phyloP scores from a whole-genome alignment of 2,888 invertebrate species.

The Sinhomidia bicolor region DNA sequence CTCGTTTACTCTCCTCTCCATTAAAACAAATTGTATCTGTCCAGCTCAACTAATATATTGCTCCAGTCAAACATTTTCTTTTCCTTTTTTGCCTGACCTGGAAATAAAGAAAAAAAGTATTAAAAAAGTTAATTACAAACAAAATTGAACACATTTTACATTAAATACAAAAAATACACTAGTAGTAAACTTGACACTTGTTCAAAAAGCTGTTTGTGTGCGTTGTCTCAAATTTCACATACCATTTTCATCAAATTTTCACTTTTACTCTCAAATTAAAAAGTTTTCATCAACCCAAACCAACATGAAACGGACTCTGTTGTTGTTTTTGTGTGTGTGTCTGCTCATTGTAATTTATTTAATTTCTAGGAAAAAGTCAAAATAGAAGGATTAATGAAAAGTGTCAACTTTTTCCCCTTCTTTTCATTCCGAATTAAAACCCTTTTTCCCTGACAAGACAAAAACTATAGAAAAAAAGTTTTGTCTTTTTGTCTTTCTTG shows the following conservation, averaged over 20 bases:
- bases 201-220: too few relatives aligned
- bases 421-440: neutral
- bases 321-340: neutral
- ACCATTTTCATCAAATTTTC: neutral
- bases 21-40: conserved; percentile 32
- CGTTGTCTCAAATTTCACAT: too few relatives aligned
- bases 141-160: neutral
- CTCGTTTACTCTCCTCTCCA: too few relatives aligned
- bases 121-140: conserved; percentile 47
- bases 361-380: conserved; percentile 4
- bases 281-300: too few relatives aligned
- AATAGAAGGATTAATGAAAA: conserved; percentile 33
- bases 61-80: neutral
- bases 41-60: conserved; percentile 28
- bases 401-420: conserved; percentile 36
- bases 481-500: neutral
- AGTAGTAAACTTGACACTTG: too few relatives aligned
- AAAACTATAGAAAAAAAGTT: neutral
- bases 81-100: conserved; percentile 36
- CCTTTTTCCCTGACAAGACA: neutral
- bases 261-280: too few relatives aligned
- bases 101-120: neutral
- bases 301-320: neutral
- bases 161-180: neutral
- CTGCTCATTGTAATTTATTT: neutral